Conservation (phyloP, 2,113 vertebrate genomes). For the Serilophus lunatus region DNA sequence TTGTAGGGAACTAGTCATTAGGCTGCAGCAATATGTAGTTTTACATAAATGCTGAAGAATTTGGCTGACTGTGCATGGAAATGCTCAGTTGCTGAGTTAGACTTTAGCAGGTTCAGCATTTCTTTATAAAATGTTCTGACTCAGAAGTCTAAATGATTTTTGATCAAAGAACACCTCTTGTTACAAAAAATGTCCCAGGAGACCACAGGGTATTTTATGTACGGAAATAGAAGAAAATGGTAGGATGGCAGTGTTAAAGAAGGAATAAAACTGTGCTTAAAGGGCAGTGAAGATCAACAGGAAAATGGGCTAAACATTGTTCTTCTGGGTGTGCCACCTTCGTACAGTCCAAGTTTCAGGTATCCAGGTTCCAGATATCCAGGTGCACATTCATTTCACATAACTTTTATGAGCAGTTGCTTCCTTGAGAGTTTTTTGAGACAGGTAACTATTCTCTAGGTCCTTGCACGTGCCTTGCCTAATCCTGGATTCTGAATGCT, state of each 20-base stretch:
- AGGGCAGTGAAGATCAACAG: not conserved
- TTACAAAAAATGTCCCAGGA: not conserved
- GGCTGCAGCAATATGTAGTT: not conserved
- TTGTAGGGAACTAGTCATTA: not conserved
- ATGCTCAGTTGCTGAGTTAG: not conserved
- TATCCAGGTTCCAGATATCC: not conserved
- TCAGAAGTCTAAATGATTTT: not conserved
- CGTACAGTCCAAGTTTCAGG: not conserved
- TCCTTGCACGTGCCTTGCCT: not conserved
- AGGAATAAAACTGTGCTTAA: not conserved
- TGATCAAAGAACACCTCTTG: not conserved
- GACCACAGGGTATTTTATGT: not conserved
- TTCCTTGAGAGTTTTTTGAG: not conserved
- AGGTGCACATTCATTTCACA: not conserved
- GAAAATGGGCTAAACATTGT: not conserved
- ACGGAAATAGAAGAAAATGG: not conserved
- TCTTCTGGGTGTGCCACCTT: not conserved
- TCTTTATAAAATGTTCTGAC: not conserved
- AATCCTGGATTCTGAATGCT: not conserved
- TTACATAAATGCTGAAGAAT: not conserved
- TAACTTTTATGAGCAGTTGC: not conserved
- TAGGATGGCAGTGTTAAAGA: not conserved
- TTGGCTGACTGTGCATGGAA: not conserved
- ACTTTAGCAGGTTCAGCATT: not conserved
- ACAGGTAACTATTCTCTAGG: not conserved